Base-by-base conservation (phyloP, 2,113 vertebrate species). In the Hemichromis elongatus region DNA sequence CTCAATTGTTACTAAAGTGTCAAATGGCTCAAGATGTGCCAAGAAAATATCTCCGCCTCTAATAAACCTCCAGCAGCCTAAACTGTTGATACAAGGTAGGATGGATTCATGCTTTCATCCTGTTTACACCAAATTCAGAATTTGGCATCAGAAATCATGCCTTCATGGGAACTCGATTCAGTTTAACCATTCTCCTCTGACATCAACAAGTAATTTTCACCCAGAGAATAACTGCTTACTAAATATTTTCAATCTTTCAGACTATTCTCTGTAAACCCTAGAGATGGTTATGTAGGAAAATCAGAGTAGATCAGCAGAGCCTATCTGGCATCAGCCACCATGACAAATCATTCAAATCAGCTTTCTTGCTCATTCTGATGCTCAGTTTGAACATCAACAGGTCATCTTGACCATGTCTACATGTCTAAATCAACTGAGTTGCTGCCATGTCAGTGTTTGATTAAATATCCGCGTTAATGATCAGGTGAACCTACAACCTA, bases 21-120 rank as follows among this genome's bases (percentile, higher is more conserved):
- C 28, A 28, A 73, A 28, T 0, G 0, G 0, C 21, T 26, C 1
- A 0, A 73, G 47, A 26, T 47, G 42, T 47, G 24, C 24, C 5
- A 26, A 5, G 45, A 47, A 47, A 19, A 53, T 19, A 28, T 47
- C 9, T 28, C 24, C 68, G 33, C 21, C 33, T 11, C 0, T 33
- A 13, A 40, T 63, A 63, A n/a, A 37, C 33, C 6, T 35, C 9
- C 66, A 47, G 14, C 40, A 73, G 40, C 14, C 24, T 47, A 26
- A 73, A 73, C 40, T 2, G 40, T 47, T 47, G 66, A 73, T 16
- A 18, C n/a, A 42, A 68, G 37, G 16, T 42, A 18, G 21, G 66
- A 73, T 47, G 66, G 24, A 47, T 24, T 24, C 21, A 47, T 73
- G 40, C 26, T 73, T 70, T 70, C 66, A 47, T 47, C 13, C 16